These are phyloP conservation scores for Rhinichthys klamathensis DNA, from an alignment of 2,113 vertebrate species.

Conservation along the genomic window DNA sequence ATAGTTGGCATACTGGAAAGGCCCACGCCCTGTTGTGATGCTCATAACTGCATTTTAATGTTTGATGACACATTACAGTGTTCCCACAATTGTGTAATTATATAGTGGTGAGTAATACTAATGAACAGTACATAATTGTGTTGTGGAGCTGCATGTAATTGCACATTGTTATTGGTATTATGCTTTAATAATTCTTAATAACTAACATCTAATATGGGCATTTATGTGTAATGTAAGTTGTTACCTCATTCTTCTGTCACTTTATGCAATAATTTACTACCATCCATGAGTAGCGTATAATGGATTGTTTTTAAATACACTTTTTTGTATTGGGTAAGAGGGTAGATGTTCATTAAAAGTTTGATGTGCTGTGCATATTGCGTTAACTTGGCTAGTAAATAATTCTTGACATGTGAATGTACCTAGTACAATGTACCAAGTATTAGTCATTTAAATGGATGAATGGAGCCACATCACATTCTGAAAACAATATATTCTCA, in stretches of 20 bases:
- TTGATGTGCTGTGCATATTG: background rate
- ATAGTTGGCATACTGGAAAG: constrained; percentile 54
- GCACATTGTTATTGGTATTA: background rate
- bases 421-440: too few species aligned
- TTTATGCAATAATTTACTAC: background rate
- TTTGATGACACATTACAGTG: background rate
- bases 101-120: background rate
- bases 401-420: background rate
- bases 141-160: background rate
- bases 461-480: background rate
- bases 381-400: background rate
- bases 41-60: constrained; percentile 33
- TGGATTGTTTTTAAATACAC: background rate
- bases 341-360: background rate
- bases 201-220: background rate
- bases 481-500: background rate
- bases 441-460: background rate
- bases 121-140: background rate
- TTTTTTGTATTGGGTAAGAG: background rate
- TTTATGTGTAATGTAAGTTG: background rate
- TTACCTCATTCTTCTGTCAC: background rate
- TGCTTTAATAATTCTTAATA: background rate
- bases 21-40: constrained; percentile 78
- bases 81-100: constrained; percentile 2
- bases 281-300: background rate